Evolutionary conservation across 2,113 vertebrate species (phyloP), one percentile per base, ranked within the genome.

Genomic region (Gallinago media): DNA sequence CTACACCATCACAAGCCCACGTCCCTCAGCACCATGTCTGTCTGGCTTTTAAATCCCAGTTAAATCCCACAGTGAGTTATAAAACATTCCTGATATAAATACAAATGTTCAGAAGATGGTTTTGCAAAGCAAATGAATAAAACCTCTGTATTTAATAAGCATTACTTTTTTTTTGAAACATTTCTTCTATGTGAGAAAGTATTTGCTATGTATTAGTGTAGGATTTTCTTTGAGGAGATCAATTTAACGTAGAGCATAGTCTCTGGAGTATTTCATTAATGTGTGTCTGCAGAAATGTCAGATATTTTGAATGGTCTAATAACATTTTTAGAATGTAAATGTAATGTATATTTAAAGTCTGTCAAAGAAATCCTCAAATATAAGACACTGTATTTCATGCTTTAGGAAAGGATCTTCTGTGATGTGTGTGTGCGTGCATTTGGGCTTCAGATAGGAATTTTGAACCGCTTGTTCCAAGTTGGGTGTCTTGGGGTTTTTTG

Each of bases 401-500:
- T 80, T 92, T 73, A 81, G 91, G 59, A 81, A 54, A 59, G 11
- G 26, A 47, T 34, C 9, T 70, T 66, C 22, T 31, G 9, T n/a
- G 67, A 26, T 47, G 6, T 5, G 0, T 44, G 17, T 68, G n/a
- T 50, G 18, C 7, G 9, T 34, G 9, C 0, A 46, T 73, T 46
- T 65, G 25, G 89, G 61, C 42, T 89, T 72, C 68, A 73, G 47
- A 40, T 31, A 81, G 68, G 80, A 42, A 66, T 92, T 96, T 81
- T 58, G 47, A 97, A 96, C 15, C 8, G 61, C 49, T 89, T 59
- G 75, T 96, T 96, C 73, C 52, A 55, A 86, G 40, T 68, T 38
- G 17, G 14, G 9, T 56, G 29, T 22, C 59, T 50, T 59, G 19
- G 22, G 1, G 4, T 65, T 81, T 61, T 61, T 29, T 23, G 15